A percentile compares a stretch with the other conserved stretches of the same genome.
phyloP scores from a whole-genome alignment of 2,113 vertebrate genomes.

The Cariama cristata region DNA sequence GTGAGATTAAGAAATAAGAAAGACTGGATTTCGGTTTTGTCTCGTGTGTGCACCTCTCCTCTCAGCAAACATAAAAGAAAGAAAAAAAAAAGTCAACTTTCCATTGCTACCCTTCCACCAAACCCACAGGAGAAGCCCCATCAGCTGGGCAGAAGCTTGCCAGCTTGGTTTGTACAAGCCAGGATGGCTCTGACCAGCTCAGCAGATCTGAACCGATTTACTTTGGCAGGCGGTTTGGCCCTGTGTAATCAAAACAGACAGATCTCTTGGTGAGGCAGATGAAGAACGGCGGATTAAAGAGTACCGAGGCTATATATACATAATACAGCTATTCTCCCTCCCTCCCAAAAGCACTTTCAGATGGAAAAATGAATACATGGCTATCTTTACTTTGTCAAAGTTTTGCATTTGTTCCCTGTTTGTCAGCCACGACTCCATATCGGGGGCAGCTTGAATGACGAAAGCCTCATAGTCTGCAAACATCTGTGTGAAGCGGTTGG shows the following conservation, averaged over 20 bases:
- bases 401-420: conserved; percentile 93
- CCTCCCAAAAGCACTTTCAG: neutral
- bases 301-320: neutral
- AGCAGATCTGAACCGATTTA: neutral
- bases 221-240: neutral
- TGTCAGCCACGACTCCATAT: conserved; percentile 94
- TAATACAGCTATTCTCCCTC: neutral
- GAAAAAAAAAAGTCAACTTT: neutral
- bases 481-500: conserved; percentile 90
- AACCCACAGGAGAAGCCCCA: neutral
- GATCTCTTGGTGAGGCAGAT: neutral
- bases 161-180: neutral
- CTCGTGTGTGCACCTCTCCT: neutral
- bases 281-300: neutral
- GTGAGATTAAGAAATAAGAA: neutral
- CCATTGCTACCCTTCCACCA: neutral
- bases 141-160: neutral
- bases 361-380: neutral
- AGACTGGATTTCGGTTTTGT: neutral
- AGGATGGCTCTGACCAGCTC: neutral
- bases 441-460: conserved; percentile 89
- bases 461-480: conserved; percentile 94
- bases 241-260: neutral
- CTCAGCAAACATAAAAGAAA: neutral
- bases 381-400: conserved; percentile 92